Evolutionary conservation across 2,113 vertebrate species (phyloP).

Genomic region (Cebidichthys violaceus): DNA sequence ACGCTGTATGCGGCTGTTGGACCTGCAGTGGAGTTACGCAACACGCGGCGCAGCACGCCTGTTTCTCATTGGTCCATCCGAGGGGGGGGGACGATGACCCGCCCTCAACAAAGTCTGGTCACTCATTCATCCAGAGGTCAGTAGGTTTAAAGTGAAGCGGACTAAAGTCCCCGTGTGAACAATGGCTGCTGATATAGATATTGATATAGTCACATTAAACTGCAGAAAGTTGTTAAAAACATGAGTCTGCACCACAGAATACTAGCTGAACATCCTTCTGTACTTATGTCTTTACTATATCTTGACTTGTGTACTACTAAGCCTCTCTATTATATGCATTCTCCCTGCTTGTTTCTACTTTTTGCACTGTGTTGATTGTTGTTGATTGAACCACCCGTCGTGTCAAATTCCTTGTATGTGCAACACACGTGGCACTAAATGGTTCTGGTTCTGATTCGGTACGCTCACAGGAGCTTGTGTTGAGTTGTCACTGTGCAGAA

Average conservation of each 20-base stretch:
- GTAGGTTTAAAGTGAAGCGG: conserved; percentile 43
- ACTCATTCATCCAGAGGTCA: conserved; percentile 45
- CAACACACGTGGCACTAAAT: no score
- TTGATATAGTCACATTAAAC: neutral
- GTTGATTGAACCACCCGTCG: no score
- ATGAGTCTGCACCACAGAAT: neutral
- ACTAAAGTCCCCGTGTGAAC: conserved; percentile 32
- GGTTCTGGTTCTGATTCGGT: no score
- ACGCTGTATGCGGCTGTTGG: neutral
- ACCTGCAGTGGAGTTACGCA: conserved; percentile 62
- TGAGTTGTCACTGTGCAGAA: neutral
- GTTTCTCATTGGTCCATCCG: conserved; percentile 68
- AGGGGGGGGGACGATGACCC: conserved; percentile 58
- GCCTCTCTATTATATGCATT: neutral
- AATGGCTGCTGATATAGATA: neutral
- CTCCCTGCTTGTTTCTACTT: neutral
- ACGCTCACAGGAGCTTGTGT: neutral
- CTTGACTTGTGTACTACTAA: neutral
- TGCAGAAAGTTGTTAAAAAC: neutral
- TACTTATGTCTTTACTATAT: no score
- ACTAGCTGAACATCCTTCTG: no score
- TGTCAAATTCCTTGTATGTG: no score
- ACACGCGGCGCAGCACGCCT: neutral
- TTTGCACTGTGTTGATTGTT: no score
- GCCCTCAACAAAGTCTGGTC: conserved; percentile 51